Percentiles rank a stretch among this genome's conserved stretches.
phyloP scores from a whole-genome alignment of 2,113 vertebrate species.

The Zosterops lateralis region DNA sequence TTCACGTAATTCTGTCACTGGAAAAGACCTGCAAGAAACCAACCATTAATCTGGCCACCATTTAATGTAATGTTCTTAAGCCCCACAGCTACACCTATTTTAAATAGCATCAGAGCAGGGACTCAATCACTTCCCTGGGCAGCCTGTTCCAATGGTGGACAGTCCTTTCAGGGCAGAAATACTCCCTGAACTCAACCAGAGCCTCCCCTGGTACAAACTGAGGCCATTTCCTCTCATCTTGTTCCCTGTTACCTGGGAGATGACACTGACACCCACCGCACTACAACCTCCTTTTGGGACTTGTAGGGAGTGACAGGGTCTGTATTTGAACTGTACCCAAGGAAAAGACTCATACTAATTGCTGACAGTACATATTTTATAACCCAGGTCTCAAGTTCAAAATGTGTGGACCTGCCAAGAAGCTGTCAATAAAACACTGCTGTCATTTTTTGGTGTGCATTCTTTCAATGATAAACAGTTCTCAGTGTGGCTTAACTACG shows the following conservation, averaged over 20 bases:
- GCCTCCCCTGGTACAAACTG: neutral
- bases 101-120: neutral
- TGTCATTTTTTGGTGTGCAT: neutral
- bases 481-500: neutral
- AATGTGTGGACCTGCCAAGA: neutral
- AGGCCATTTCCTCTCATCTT: neutral
- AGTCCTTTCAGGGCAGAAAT: neutral
- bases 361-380: neutral
- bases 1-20: accelerated
- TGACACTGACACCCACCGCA: neutral
- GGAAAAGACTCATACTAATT: neutral
- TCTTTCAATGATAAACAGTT: slow-evolving; percentile 5
- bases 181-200: neutral
- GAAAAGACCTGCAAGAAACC: neutral
- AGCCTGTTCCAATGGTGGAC: neutral
- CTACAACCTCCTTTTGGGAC: neutral
- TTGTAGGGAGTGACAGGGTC: neutral
- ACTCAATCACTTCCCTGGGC: neutral
- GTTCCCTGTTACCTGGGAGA: neutral
- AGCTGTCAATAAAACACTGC: neutral
- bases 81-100: neutral
- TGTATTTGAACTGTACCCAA: neutral
- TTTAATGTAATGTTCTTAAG: neutral
- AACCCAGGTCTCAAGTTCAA: neutral
- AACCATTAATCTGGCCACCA: neutral